These are phyloP conservation scores for Leptobrachium leishanense DNA, from an alignment of 2,113 vertebrate genomes.

Conservation along the genomic window DNA sequence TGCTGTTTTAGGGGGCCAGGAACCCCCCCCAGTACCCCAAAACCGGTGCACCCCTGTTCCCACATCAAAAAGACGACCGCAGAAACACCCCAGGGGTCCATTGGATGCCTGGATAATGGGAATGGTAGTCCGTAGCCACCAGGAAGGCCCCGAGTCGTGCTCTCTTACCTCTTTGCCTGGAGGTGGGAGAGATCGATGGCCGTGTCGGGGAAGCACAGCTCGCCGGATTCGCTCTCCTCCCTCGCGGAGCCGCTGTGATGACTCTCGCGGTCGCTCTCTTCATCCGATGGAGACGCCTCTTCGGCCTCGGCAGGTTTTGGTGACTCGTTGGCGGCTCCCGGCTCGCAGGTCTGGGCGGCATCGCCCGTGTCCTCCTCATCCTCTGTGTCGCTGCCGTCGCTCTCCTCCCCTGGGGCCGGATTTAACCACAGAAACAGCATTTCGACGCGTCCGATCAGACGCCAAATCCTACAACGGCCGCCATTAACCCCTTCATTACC, in stretches of 20 bases:
- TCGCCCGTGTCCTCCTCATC: slow-evolving; percentile 46
- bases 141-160: too few species aligned
- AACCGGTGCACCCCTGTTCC: too few species aligned
- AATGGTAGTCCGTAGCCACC: too few species aligned
- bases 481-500: too few species aligned
- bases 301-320: slow-evolving; percentile 52
- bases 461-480: too few species aligned
- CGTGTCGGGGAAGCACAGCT: slow-evolving; percentile 84
- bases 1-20: too few species aligned
- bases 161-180: slow-evolving; percentile 79
- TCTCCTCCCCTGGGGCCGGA: slow-evolving; percentile 13
- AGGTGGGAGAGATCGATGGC: slow-evolving; percentile 89
- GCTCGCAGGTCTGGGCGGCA: background rate
- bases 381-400: slow-evolving; percentile 48
- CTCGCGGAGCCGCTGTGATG: slow-evolving; percentile 43
- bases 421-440: background rate
- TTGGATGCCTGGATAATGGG: too few species aligned
- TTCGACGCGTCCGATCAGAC: too few species aligned
- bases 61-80: too few species aligned
- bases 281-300: slow-evolving; percentile 20
- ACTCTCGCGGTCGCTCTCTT: slow-evolving; percentile 9
- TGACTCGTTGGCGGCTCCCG: background rate
- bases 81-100: too few species aligned
- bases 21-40: too few species aligned
- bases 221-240: slow-evolving; percentile 56